These are phyloP conservation scores for Leiothrix lutea DNA, from an alignment of 2,113 vertebrate species.

Conservation along the genomic window DNA sequence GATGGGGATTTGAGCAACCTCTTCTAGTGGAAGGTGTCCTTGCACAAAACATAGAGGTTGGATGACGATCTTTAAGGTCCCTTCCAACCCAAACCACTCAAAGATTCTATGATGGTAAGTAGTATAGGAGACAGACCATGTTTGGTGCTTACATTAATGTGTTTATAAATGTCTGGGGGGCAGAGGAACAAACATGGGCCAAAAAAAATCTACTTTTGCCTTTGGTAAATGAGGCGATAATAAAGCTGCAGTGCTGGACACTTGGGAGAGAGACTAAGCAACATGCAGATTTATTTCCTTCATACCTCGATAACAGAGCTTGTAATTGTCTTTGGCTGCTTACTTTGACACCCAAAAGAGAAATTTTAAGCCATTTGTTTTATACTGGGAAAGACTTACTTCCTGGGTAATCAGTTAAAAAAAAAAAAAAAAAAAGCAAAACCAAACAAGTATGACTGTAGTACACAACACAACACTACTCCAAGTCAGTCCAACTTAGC, in stretches of 20 bases:
- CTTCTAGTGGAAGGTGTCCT: not conserved
- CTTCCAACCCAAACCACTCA: not conserved
- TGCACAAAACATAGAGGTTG: not conserved
- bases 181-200: not conserved
- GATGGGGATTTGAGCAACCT: not conserved
- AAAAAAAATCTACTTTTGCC: not conserved
- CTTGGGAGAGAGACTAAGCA: not conserved
- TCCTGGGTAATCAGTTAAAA: not conserved
- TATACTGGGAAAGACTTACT: not conserved
- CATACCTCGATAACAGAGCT: not conserved
- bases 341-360: not conserved
- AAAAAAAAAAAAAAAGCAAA: not conserved
- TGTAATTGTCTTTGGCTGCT: not conserved
- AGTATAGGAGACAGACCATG: not conserved
- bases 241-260: not conserved
- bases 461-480: fast-evolving
- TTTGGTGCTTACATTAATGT: not conserved
- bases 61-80: not conserved
- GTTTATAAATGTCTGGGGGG: not conserved
- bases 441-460: not conserved
- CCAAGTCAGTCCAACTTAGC: not conserved
- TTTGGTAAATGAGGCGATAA: not conserved
- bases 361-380: not conserved
- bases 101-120: not conserved
- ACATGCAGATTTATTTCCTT: not conserved